Evolutionary conservation across 1,140 invertebrate species (phyloP).

Genomic region (Phortica variegata): DNA sequence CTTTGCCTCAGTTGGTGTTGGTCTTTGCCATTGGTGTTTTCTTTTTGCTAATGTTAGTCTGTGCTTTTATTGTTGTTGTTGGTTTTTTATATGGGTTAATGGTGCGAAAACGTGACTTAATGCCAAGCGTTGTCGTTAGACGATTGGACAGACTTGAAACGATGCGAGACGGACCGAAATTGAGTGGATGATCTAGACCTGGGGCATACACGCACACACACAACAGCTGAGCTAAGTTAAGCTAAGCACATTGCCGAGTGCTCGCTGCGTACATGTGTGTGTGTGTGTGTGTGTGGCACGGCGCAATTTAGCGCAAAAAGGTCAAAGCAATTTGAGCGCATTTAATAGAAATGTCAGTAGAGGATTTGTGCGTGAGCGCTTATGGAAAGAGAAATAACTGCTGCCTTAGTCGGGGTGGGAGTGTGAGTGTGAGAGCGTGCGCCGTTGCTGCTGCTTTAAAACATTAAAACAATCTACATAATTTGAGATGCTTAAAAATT

Average conservation of each 20-base stretch:
- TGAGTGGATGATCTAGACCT: too few species aligned
- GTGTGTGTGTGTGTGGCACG: neutral
- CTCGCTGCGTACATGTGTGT: slow-evolving; percentile 12
- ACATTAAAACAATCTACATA: slow-evolving; percentile 8
- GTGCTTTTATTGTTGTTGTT: too few species aligned
- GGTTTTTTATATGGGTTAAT: slow-evolving; percentile 58
- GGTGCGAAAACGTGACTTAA: slow-evolving; percentile 57
- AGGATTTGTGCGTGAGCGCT: too few species aligned
- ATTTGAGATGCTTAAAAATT: slow-evolving; percentile 34
- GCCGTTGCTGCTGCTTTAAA: slow-evolving; percentile 7
- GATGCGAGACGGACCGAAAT: too few species aligned
- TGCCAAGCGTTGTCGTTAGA: too few species aligned
- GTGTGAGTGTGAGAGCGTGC: too few species aligned
- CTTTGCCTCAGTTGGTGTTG: slow-evolving; percentile 18
- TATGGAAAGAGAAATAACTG: too few species aligned
- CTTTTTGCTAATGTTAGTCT: slow-evolving; percentile 20
- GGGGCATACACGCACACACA: too few species aligned
- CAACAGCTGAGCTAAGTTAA: too few species aligned
- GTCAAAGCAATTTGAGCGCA: slow-evolving; percentile 52
- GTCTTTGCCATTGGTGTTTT: slow-evolving; percentile 2
- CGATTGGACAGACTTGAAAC: too few species aligned
- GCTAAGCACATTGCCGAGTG: too few species aligned
- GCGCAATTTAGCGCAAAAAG: slow-evolving; percentile 34
- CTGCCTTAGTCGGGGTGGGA: too few species aligned
- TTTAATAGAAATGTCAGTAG: slow-evolving; percentile 52